Evolutionary conservation across 2,113 vertebrate species (phyloP).

Genomic region (Eptesicus fuscus): DNA sequence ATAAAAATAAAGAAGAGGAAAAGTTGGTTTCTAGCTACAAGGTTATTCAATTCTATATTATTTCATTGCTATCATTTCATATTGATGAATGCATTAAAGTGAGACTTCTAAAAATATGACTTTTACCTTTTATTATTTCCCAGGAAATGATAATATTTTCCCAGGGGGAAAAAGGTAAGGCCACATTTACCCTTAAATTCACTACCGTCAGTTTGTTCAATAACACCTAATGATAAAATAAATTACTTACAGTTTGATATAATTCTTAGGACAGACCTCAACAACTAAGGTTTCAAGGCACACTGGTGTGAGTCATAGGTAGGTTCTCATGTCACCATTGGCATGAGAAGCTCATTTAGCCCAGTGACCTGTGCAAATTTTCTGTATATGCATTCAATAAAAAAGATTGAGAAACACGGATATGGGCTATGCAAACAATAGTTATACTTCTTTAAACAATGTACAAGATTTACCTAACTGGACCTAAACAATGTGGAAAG

Average conservation of each 20-base stretch:
- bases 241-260: neutral
- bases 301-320: neutral
- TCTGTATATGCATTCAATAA: neutral
- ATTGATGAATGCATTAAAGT: neutral
- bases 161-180: neutral
- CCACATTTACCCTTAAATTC: neutral
- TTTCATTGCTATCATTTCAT: conserved; percentile 1
- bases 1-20: neutral
- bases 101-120: neutral
- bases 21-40: neutral
- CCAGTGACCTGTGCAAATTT: neutral
- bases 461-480: neutral
- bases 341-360: neutral
- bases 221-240: conserved; percentile 32
- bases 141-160: neutral
- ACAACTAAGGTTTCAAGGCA: neutral
- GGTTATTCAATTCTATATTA: neutral
- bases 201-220: neutral
- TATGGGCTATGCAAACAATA: neutral
- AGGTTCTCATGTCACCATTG: neutral
- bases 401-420: neutral
- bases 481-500: neutral
- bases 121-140: neutral
- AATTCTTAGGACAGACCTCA: neutral
- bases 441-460: neutral